phyloP scores from a whole-genome alignment of 2,113 vertebrate species.

The Microcebus tavaratra region DNA sequence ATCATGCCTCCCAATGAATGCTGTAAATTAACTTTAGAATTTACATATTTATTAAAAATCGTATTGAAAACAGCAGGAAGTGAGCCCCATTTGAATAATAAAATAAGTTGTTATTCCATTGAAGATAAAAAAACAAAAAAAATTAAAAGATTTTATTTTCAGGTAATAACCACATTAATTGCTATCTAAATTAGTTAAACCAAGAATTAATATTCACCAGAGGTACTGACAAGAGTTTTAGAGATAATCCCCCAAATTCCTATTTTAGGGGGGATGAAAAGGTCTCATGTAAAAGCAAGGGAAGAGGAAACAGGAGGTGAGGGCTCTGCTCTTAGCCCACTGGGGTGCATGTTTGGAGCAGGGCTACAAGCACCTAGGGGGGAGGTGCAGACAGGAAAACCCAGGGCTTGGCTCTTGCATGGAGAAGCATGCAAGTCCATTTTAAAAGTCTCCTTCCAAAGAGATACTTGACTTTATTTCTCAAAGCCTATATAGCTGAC shows the following conservation, averaged over 20 bases:
- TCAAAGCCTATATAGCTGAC: background rate
- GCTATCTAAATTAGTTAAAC: slow-evolving; percentile 82
- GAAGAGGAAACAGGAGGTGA: background rate
- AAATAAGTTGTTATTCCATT: slow-evolving; percentile 85
- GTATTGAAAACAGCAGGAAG: slow-evolving; percentile 87
- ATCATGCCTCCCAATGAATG: slow-evolving; percentile 84
- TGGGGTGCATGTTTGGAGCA: background rate
- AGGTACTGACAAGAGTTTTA: slow-evolving; percentile 34
- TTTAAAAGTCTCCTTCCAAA: background rate
- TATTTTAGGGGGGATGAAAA: background rate
- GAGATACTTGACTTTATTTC: background rate
- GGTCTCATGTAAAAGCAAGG: background rate
- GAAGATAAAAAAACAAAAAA: slow-evolving; percentile 79
- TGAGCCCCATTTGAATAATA: slow-evolving; percentile 86
- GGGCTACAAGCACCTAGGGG: too few relatives aligned
- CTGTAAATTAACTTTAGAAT: slow-evolving; percentile 88
- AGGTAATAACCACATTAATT: slow-evolving; percentile 83
- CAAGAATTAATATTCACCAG: slow-evolving; percentile 77
- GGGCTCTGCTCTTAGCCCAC: background rate
- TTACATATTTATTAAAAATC: slow-evolving; percentile 91
- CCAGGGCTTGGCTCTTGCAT: background rate
- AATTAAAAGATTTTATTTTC: slow-evolving; percentile 82
- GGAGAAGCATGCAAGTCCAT: background rate
- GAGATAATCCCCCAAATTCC: slow-evolving; percentile 16
- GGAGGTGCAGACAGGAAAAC: background rate